Conservation (phyloP, 2,797 vertebrate species). For the Amniataba percoides region DNA sequence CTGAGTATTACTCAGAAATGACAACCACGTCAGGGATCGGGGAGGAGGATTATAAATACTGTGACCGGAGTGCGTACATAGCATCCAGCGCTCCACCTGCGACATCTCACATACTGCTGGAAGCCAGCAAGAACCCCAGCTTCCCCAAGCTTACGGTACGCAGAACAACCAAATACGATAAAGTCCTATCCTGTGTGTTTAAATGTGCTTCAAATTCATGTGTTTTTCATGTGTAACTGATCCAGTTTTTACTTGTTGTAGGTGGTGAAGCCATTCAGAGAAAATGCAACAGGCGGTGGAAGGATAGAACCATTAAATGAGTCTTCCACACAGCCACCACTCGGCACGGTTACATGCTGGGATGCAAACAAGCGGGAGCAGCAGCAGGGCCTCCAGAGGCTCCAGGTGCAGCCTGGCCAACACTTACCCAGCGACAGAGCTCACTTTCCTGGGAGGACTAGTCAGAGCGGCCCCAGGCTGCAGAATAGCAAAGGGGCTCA, state of each 20-base stretch:
- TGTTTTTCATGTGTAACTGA: conserved; percentile 22
- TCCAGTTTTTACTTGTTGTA: conserved; percentile 63
- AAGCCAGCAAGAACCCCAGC: conserved; percentile 90
- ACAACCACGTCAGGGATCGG: conserved; percentile 84
- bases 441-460: conserved; percentile 85
- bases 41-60: conserved; percentile 88
- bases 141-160: conserved; percentile 89
- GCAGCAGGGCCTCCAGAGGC: conserved; percentile 71
- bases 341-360: conserved; percentile 75
- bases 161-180: background rate
- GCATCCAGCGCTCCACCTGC: conserved; percentile 67
- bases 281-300: conserved; percentile 78
- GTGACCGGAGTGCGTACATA: conserved; percentile 82
- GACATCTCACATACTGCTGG: conserved; percentile 87
- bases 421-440: conserved; percentile 80
- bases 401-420: conserved; percentile 62
- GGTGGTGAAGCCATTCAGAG: conserved; percentile 94
- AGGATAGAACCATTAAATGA: conserved; percentile 80
- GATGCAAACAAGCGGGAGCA: conserved; percentile 78
- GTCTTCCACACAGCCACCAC: conserved; percentile 67
- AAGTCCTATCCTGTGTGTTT: background rate
- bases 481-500: conserved; percentile 82
- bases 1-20: conserved; percentile 88
- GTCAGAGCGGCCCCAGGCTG: conserved; percentile 80
- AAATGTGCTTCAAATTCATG: background rate